Evolutionary conservation across 2,888 invertebrate species (phyloP).

Genomic region (Trissoscelio sp.): DNA sequence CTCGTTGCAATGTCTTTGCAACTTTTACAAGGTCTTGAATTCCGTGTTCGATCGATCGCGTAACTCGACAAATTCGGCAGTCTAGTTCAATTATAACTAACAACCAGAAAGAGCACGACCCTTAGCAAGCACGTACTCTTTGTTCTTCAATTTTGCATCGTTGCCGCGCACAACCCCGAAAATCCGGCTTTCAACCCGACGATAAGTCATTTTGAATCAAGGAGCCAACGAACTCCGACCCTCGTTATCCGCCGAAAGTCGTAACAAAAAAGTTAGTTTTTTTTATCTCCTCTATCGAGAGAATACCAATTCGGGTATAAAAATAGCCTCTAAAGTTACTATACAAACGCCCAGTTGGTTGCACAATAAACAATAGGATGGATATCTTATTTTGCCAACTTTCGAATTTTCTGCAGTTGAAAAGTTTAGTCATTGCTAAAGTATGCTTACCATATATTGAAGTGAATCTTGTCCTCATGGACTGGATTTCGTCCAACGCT

Average conservation of each 20-base stretch:
- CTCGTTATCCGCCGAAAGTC: conserved; percentile 19
- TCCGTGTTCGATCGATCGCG: conserved; percentile 8
- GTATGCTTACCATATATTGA: too few relatives aligned
- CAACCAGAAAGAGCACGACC: conserved; percentile 12
- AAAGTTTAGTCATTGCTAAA: too few relatives aligned
- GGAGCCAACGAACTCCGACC: background rate
- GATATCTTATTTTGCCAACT: too few relatives aligned
- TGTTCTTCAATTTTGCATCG: conserved; percentile 29
- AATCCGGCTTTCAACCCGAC: background rate
- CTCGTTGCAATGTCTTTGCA: background rate
- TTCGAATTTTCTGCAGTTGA: too few relatives aligned
- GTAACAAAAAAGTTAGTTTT: too few relatives aligned
- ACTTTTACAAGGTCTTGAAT: conserved; percentile 6
- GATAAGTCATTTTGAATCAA: conserved; percentile 36
- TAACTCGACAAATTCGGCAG: conserved; percentile 32
- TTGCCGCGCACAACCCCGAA: too few relatives aligned
- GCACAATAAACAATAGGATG: too few relatives aligned
- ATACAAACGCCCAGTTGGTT: too few relatives aligned
- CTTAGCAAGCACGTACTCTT: conserved; percentile 30
- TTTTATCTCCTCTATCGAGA: background rate
- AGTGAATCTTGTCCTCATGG: too few relatives aligned
- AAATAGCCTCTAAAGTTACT: too few relatives aligned
- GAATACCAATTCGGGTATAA: conserved; percentile 33
- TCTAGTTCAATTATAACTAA: conserved; percentile 35
- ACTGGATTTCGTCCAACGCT: too few relatives aligned